phyloP scores from a whole-genome alignment of 1,140 invertebrate species.

The Cotesia vestalis region DNA sequence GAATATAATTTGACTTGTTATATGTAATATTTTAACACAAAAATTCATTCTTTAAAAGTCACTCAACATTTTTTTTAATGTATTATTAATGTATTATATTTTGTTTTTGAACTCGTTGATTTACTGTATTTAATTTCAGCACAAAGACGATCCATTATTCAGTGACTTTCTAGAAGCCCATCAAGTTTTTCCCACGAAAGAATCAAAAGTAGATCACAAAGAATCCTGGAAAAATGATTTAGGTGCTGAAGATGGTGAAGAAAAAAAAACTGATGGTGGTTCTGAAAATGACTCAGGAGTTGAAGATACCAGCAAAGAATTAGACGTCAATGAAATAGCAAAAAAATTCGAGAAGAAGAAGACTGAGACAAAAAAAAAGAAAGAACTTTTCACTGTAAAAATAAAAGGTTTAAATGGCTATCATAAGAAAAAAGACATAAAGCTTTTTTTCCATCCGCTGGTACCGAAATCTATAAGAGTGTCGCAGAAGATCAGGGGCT shows the following conservation, averaged over 20 bases:
- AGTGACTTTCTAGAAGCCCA: slow-evolving; percentile 87
- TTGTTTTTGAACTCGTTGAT: slow-evolving; percentile 13
- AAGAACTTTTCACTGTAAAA: slow-evolving; percentile 72
- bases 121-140: slow-evolving; percentile 64
- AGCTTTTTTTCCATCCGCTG: slow-evolving; percentile 85
- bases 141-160: slow-evolving; percentile 90
- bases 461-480: slow-evolving; percentile 81
- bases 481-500: slow-evolving; percentile 80
- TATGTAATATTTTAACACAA: too few relatives aligned
- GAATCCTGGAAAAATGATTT: slow-evolving; percentile 78
- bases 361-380: slow-evolving; percentile 27
- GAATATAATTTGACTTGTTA: too few relatives aligned
- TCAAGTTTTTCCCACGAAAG: slow-evolving; percentile 46
- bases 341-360: slow-evolving; percentile 58
- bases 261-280: slow-evolving; percentile 2
- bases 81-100: slow-evolving; percentile 27
- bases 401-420: slow-evolving; percentile 75
- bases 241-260: slow-evolving; percentile 25
- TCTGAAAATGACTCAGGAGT: slow-evolving; percentile 45
- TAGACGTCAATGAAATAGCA: slow-evolving; percentile 77
- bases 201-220: slow-evolving; percentile 59
- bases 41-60: too few relatives aligned
- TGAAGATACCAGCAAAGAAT: slow-evolving; percentile 70
- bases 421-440: slow-evolving; percentile 82
- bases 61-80: slow-evolving; percentile 53